phyloP scores from a whole-genome alignment of 2,797 vertebrate genomes.

The Pipistrellus nathusii region DNA sequence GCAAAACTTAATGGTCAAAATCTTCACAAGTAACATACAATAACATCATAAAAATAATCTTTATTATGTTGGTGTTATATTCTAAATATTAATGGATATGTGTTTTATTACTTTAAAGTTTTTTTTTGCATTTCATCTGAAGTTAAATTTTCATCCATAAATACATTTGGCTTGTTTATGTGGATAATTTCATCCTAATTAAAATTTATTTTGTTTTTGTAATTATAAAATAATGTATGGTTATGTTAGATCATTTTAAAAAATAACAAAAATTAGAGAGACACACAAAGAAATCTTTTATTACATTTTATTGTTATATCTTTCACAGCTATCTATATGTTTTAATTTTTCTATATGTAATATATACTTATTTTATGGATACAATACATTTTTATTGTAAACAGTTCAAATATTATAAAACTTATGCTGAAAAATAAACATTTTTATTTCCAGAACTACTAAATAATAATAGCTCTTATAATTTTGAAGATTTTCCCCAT shows the following conservation, averaged over 20 bases:
- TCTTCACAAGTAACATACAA: slow-evolving; percentile 48
- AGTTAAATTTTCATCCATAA: slow-evolving; percentile 35
- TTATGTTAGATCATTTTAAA: not conserved
- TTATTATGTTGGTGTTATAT: not conserved
- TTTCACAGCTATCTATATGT: not conserved
- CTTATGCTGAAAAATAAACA: not conserved
- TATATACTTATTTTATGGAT: not conserved
- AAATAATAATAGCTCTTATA: not conserved
- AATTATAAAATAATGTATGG: slow-evolving; percentile 11
- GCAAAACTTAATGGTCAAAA: not conserved
- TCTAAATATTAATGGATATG: not conserved
- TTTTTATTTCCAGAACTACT: not conserved
- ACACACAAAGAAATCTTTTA: not conserved
- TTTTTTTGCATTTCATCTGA: slow-evolving; percentile 33
- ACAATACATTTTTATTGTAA: not conserved
- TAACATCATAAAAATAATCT: not conserved
- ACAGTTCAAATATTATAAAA: not conserved
- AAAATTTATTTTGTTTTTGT: slow-evolving; percentile 48
- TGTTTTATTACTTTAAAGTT: not conserved
- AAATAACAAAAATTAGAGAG: not conserved
- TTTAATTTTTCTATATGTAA: slow-evolving; percentile 39
- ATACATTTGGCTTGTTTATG: not conserved
- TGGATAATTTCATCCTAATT: slow-evolving; percentile 12
- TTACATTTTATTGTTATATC: not conserved
- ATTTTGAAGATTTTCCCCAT: not conserved